Evolutionary conservation across 2,888 invertebrate species (phyloP).

Genomic region (Nomada fucata): DNA sequence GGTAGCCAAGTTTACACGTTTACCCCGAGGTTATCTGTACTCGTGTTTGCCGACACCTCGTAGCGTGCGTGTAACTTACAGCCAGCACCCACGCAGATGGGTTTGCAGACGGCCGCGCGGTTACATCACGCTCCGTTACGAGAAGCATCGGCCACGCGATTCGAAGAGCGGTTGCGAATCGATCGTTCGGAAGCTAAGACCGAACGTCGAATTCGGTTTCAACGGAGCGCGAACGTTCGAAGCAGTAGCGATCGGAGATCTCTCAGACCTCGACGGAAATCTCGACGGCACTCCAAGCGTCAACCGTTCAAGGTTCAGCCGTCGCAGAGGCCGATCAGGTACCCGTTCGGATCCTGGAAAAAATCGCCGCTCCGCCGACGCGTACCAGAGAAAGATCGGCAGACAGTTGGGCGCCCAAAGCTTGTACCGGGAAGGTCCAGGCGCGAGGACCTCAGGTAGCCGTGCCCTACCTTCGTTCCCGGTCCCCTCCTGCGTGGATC

Average conservation of each 20-base stretch:
- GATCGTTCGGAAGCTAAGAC: too few species aligned
- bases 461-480: constrained; percentile 61
- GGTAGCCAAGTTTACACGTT: constrained; percentile 81
- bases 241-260: too few species aligned
- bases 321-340: constrained; percentile 54
- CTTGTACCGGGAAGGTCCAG: constrained; percentile 56
- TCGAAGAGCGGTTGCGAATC: too few species aligned
- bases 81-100: constrained; percentile 37
- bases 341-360: constrained; percentile 54
- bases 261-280: neutral
- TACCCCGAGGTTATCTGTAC: constrained; percentile 75
- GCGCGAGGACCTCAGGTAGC: constrained; percentile 72
- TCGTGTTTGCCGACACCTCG: constrained; percentile 71
- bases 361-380: constrained; percentile 69
- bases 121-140: constrained; percentile 31
- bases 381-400: constrained; percentile 61
- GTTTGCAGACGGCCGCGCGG: neutral
- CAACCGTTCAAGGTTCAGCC: constrained; percentile 26
- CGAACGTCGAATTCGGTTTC: too few species aligned
- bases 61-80: constrained; percentile 45
- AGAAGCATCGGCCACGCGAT: too few species aligned
- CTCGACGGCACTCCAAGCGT: neutral
- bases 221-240: too few species aligned
- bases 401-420: constrained; percentile 76
- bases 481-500: constrained; percentile 55